Conservation (phyloP, 1,140 invertebrate species). For the Pogonomyrmex barbatus region DNA sequence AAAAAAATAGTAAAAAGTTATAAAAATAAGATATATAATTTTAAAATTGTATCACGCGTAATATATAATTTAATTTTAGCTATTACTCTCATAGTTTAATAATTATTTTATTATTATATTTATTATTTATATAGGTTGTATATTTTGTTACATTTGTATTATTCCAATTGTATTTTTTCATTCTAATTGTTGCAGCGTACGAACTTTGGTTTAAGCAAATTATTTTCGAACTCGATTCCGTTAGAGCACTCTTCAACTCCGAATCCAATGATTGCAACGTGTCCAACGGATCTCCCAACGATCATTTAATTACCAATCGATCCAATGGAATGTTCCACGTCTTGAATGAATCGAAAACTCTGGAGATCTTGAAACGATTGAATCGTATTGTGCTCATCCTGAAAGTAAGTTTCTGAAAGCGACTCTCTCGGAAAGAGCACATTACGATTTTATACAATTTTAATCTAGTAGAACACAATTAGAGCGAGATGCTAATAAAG, state of each 20-base stretch:
- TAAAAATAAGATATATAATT: not conserved
- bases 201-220: slow-evolving; percentile 99
- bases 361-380: slow-evolving; percentile 96
- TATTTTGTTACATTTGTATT: not conserved
- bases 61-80: too few species aligned
- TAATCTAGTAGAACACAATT: not conserved
- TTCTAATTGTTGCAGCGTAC: slow-evolving; percentile 90
- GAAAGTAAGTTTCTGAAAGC: slow-evolving; percentile 90
- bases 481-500: not conserved
- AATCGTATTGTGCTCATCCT: slow-evolving; percentile 97
- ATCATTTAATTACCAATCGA: slow-evolving; percentile 47
- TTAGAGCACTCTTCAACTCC: slow-evolving; percentile 92
- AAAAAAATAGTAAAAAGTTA: not conserved
- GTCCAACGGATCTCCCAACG: slow-evolving; percentile 36
- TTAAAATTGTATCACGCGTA: not conserved
- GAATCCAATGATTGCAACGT: slow-evolving; percentile 72
- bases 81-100: not conserved
- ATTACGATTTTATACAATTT: not conserved
- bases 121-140: not conserved
- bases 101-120: not conserved
- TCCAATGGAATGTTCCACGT: slow-evolving; percentile 81
- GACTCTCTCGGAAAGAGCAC: not conserved
- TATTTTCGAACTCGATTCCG: slow-evolving; percentile 98
- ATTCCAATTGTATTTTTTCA: not conserved
- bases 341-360: slow-evolving; percentile 96